Conservation (phyloP, 2,888 invertebrate genomes). For the Abrostola triplasia region DNA sequence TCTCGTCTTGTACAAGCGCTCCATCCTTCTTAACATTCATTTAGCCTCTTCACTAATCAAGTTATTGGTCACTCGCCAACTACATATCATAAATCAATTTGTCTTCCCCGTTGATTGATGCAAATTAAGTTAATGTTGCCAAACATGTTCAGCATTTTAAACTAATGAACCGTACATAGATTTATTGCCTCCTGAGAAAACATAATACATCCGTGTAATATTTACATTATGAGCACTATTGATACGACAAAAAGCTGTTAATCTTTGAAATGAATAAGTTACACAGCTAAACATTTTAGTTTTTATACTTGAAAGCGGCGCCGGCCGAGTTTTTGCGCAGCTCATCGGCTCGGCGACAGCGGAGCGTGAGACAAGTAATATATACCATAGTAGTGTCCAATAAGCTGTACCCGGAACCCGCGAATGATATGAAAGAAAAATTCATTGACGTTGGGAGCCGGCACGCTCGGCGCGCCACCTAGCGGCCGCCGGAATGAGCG, state of each 20-base stretch:
- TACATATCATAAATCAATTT: constrained; percentile 42
- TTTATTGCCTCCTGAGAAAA: constrained; percentile 53
- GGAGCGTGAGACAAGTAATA: constrained; percentile 52
- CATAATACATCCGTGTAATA: constrained; percentile 39
- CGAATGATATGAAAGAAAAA: constrained; percentile 58
- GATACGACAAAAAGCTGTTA: constrained; percentile 38
- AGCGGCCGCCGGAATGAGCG: constrained; percentile 37
- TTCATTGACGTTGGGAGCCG: constrained; percentile 48
- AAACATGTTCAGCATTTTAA: constrained; percentile 41
- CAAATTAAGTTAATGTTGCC: constrained; percentile 51
- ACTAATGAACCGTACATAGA: constrained; percentile 47
- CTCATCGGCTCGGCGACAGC: constrained; percentile 13
- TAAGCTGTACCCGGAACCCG: constrained; percentile 59
- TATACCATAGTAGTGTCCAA: constrained; percentile 46
- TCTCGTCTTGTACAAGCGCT: too few relatives aligned
- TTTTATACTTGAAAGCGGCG: constrained; percentile 11
- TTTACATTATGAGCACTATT: constrained; percentile 31
- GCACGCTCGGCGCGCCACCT: constrained; percentile 31
- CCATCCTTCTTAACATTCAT: not conserved
- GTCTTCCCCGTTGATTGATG: constrained; percentile 42
- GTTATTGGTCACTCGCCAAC: not conserved
- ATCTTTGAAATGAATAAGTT: constrained; percentile 31
- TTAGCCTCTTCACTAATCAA: not conserved
- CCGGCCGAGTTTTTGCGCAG: constrained; percentile 40
- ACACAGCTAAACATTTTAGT: constrained; percentile 30